phyloP scores from a whole-genome alignment of 2,113 vertebrate genomes.

The Numida meleagris region DNA sequence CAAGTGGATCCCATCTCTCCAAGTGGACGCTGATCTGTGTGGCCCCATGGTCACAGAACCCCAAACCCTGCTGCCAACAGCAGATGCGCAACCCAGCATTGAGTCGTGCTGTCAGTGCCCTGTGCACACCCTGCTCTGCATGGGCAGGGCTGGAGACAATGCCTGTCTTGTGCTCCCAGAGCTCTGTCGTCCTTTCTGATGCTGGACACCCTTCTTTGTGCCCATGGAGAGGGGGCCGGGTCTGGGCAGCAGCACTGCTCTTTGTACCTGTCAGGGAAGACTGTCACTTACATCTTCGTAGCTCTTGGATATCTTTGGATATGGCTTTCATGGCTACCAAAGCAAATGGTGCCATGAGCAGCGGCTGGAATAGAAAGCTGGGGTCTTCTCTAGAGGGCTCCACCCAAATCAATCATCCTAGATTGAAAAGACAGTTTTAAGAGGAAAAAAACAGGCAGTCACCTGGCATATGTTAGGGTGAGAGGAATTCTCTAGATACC shows the following conservation, averaged over 20 bases:
- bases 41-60: neutral
- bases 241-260: neutral
- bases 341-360: fast-evolving
- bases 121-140: neutral
- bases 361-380: neutral
- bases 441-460: neutral
- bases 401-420: neutral
- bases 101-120: no score
- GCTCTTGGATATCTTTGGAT: neutral
- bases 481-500: neutral
- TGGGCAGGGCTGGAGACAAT: neutral
- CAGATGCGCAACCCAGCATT: neutral
- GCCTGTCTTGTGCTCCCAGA: neutral
- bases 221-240: neutral
- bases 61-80: neutral
- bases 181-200: neutral
- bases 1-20: neutral
- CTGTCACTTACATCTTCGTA: neutral
- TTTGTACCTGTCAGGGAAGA: neutral
- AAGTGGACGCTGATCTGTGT: neutral
- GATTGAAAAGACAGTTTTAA: neutral
- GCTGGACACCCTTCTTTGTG: neutral
- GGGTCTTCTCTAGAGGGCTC: neutral
- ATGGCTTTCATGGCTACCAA: neutral
- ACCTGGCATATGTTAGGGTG: neutral